A percentile compares a stretch with the other conserved stretches of the same genome.
phyloP scores from a whole-genome alignment of 2,888 invertebrate genomes.

The Eupithecia dodoneata region DNA sequence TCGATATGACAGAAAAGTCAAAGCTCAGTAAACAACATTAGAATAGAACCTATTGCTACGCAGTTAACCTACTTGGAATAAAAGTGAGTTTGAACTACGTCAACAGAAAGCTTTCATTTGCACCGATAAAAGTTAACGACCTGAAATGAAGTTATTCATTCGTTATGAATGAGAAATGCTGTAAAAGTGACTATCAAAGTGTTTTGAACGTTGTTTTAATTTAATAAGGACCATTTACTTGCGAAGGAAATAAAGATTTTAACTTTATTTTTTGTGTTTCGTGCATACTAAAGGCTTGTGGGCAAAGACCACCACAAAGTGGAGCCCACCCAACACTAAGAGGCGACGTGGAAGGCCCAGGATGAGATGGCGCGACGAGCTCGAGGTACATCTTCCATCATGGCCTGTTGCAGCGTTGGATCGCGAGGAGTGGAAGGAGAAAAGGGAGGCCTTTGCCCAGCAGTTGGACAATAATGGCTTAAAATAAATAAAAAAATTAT shows the following conservation, averaged over 20 bases:
- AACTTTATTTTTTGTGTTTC: neutral
- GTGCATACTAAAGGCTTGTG: neutral
- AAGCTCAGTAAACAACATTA: neutral
- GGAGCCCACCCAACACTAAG: too few species aligned
- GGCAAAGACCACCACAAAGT: too few species aligned
- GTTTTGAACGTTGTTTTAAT: conserved; percentile 2
- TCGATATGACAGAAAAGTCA: too few species aligned
- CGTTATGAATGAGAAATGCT: conserved; percentile 21
- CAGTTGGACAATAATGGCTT: too few species aligned
- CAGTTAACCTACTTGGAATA: conserved; percentile 18
- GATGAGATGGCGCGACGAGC: too few species aligned
- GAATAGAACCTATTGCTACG: neutral
- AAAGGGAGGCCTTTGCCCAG: too few species aligned
- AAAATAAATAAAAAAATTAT: too few species aligned
- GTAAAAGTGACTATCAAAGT: conserved; percentile 19
- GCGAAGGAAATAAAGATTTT: neutral
- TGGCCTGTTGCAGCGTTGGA: too few species aligned
- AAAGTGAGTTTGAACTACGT: conserved; percentile 25
- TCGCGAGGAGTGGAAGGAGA: too few species aligned
- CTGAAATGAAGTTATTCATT: conserved; percentile 27
- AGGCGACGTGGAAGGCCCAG: too few species aligned
- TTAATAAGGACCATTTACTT: neutral
- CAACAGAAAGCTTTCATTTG: conserved; percentile 28
- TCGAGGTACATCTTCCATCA: too few species aligned
- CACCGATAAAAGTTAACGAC: conserved; percentile 32